Evolutionary conservation across 2,113 vertebrate species (phyloP), one percentile per base, ranked within the genome.

Genomic region (Sardina pilchardus): DNA sequence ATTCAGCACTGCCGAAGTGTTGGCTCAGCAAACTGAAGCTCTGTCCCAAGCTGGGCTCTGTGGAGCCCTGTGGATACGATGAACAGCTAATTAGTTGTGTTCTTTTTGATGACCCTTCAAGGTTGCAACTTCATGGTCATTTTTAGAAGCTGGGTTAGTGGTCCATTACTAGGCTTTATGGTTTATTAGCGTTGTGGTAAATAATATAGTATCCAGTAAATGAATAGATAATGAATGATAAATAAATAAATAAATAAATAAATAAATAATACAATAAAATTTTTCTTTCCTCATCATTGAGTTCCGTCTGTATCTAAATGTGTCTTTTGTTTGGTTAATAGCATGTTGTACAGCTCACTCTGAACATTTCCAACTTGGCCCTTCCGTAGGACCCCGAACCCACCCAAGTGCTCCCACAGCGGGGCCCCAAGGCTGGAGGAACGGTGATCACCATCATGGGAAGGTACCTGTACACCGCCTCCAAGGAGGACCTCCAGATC

Each of bases 361-460:
- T 30, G 10, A 71, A 78, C 71, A 36, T 85, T 84, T 56, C 87
- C 86, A 84, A 7, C 80, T 78, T 24, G 17, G 85, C 71, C 71
- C 14, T 17, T 88, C 85, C 84, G 8, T 87, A 99, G 98, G 83
- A 97, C 84, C 97, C 98, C 0, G 26, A 89, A 30, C 96, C 96
- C 1, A 87, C 85, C 7, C 30, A 0, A 0, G 95, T 98, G 92
- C 88, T 45, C 30, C 98, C 97, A 0, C 71, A 44, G 10, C 93
- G 91, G 86, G 97, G 97, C n/a, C 96, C 96, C 0, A 96, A 95
- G 89, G 97, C 96, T 0, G 98, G 98, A 0, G 98, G 98, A 71
- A 99, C 97, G 1, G 92, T 91, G 1, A 94, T 99, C 87, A 97
- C 96, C 81, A 97, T 99, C 91, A 93, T 6, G 0, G 98, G 98